phyloP scores from a whole-genome alignment of 2,797 vertebrate species.

The Artibeus lituratus region DNA sequence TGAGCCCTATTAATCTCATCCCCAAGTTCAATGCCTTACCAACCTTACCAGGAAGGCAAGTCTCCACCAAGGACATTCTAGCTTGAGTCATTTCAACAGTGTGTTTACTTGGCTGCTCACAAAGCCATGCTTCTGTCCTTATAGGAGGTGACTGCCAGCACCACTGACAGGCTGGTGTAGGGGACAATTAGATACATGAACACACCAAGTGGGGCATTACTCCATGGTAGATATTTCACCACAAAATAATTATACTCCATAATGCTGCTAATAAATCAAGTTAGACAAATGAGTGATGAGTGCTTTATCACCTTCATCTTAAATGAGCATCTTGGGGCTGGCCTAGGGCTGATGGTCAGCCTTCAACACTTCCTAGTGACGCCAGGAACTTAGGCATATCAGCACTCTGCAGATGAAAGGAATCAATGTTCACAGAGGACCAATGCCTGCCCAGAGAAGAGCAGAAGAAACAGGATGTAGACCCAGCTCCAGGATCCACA shows the following conservation, averaged over 20 bases:
- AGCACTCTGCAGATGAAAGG: background rate
- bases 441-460: background rate
- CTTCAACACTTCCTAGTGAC: background rate
- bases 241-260: background rate
- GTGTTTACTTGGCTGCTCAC: background rate
- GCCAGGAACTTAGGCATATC: background rate
- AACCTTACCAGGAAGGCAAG: background rate
- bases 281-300: background rate
- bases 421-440: background rate
- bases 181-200: background rate
- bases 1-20: background rate
- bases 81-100: background rate
- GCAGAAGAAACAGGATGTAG: background rate
- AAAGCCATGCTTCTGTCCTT: background rate
- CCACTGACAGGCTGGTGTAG: background rate
- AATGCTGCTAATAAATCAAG: slow-evolving; percentile 23
- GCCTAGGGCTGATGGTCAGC: background rate
- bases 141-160: background rate
- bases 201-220: background rate
- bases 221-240: background rate
- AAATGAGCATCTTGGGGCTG: background rate
- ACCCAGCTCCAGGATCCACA: background rate
- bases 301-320: slow-evolving; percentile 2
- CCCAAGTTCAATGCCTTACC: background rate
- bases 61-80: background rate